phyloP scores from a whole-genome alignment of 2,113 vertebrate genomes.

The Odontesthes bonariensis region DNA sequence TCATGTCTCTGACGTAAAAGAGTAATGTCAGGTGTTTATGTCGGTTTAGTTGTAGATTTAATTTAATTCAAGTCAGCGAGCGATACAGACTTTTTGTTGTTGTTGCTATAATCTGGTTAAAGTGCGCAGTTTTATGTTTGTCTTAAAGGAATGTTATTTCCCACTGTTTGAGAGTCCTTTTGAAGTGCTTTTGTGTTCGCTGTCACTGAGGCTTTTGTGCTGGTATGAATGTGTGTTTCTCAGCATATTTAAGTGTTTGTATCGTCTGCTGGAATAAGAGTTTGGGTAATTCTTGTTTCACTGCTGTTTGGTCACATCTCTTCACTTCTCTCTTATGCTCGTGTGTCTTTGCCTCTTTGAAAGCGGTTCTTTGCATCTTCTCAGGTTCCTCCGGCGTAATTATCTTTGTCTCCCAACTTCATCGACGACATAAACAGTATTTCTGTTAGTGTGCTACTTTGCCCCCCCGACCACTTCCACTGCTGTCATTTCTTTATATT shows the following conservation, averaged over 20 bases:
- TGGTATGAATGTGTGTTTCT: constrained; percentile 36
- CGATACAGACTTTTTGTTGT: background rate
- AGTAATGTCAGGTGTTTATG: too few species aligned
- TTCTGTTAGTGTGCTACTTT: background rate
- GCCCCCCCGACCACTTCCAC: too few species aligned
- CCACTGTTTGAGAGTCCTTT: constrained; percentile 21
- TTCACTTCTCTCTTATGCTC: background rate
- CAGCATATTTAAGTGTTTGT: constrained; percentile 39
- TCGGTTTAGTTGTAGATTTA: too few species aligned
- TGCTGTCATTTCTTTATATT: too few species aligned
- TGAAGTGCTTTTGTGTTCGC: constrained; percentile 34
- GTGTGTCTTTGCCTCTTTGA: constrained; percentile 8
- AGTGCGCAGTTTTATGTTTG: constrained; percentile 23
- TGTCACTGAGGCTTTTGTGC: constrained; percentile 31
- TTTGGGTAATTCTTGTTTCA: constrained; percentile 33
- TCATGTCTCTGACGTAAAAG: constrained; percentile 11
- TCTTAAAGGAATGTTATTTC: constrained; percentile 17
- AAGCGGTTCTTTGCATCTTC: background rate
- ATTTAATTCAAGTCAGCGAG: constrained; percentile 17
- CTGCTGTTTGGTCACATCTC: constrained; percentile 28
- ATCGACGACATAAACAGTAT: background rate
- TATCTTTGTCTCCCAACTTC: background rate
- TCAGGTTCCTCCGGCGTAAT: background rate
- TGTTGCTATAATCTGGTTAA: background rate
- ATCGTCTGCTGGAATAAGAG: background rate